Evolutionary conservation across 1,140 invertebrate species (phyloP).

Genomic region (Bradynema listronoti): DNA sequence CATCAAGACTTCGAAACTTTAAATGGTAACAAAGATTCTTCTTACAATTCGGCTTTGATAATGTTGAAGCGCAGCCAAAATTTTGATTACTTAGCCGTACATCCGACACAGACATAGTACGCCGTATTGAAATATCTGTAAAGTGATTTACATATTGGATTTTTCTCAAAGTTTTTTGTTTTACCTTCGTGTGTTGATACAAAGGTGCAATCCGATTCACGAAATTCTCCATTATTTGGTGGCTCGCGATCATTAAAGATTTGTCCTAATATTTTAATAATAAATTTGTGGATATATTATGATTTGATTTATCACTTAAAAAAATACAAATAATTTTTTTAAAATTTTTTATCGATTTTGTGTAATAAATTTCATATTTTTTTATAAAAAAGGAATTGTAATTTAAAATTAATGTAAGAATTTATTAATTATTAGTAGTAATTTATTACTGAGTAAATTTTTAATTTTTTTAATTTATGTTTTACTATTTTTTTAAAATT

Average conservation of each 20-base stretch:
- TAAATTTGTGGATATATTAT: too few relatives aligned
- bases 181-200: conserved; percentile 54
- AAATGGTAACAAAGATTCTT: conserved; percentile 57
- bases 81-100: conserved; percentile 52
- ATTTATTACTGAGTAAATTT: too few relatives aligned
- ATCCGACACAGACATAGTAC: conserved; percentile 51
- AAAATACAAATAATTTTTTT: too few relatives aligned
- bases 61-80: conserved; percentile 49
- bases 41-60: conserved; percentile 42
- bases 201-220: conserved; percentile 52
- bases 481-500: too few relatives aligned
- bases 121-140: conserved; percentile 43
- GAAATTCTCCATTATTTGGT: conserved; percentile 47
- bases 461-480: too few relatives aligned
- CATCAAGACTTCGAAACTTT: conserved; percentile 84
- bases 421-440: too few relatives aligned
- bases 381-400: too few relatives aligned
- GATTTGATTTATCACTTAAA: too few relatives aligned
- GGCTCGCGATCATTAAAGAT: conserved; percentile 32
- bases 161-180: conserved; percentile 9
- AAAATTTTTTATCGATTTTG: too few relatives aligned
- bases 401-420: too few relatives aligned
- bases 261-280: conserved; percentile 24
- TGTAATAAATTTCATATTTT: too few relatives aligned
- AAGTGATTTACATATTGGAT: conserved; percentile 13